Evolutionary conservation across 2,113 vertebrate species (phyloP), one percentile per base, ranked within the genome.

Genomic region (Neopipo cinnamomea): DNA sequence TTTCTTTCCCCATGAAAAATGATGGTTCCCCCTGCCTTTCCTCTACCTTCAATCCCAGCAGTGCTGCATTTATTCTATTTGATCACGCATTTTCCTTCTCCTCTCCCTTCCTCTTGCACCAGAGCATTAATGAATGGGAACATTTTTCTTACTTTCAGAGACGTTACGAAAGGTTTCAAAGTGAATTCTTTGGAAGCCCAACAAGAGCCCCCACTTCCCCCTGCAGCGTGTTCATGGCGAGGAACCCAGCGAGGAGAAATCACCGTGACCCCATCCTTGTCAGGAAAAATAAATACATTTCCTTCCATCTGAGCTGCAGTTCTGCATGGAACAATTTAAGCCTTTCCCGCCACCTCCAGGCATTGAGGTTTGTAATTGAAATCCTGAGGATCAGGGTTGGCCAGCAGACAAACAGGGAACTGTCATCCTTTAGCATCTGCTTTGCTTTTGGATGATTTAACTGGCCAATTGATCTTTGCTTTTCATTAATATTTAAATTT

Each of bases 101-200:
- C 30, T 33, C 56, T 80, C 75, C 49, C 85, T 85, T 66, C 44
- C 19, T 75, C 53, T 89, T 24, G 19, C 41, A 62, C 52, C 27
- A 9, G 77, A 94, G 41, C 91, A 42, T 87, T 82, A 74, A 94
- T 80, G 90, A 96, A 96, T 88, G 77, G 85, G 90, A 95, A 96
- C 86, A 94, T 96, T 96, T 97, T 93, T 96, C 95, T 96, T 91
- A 28, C 84, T 95, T 85, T 63, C 84, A 68, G 78, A 93, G 63
- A 68, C 65, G 17, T 52, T 74, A 83, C 24, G 0, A 86, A 94
- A 78, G 47, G 58, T 85, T 94, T 95, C 89, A 91, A 87, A 89
- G 89, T 13, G 88, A 96, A 95, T 90, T 91, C 72, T 61, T 85
- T 88, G 93, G 86, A 95, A 96, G 63, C 47, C 67, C 91, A 66